phyloP scores from a whole-genome alignment of 2,888 invertebrate genomes.

The Acrobasis consociella region DNA sequence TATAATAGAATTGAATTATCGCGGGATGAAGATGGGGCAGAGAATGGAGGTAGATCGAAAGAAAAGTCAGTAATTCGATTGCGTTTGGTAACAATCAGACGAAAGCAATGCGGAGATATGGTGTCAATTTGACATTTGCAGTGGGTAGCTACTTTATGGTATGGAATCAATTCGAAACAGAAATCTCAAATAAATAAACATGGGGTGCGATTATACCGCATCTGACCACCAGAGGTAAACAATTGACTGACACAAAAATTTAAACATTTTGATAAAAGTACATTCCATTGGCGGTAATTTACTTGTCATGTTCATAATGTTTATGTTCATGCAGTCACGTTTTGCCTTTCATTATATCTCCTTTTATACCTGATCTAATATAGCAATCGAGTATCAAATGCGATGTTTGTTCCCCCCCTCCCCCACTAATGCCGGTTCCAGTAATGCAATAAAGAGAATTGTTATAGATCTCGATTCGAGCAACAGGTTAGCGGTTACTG shows the following conservation, averaged over 20 bases:
- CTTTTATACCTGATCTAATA: background rate
- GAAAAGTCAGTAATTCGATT: constrained; percentile 74
- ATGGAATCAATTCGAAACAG: too few species aligned
- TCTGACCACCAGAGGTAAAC: too few species aligned
- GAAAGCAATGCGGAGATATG: constrained; percentile 6
- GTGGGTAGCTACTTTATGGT: too few species aligned
- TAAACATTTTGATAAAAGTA: too few species aligned
- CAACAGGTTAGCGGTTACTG: constrained; percentile 51
- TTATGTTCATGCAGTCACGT: background rate
- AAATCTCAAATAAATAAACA: too few species aligned
- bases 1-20: constrained; percentile 81
- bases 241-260: too few species aligned
- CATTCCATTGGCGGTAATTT: too few species aligned
- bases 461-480: constrained; percentile 48
- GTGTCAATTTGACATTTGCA: background rate
- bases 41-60: constrained; percentile 46
- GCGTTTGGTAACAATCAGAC: constrained; percentile 72
- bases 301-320: too few species aligned
- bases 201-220: too few species aligned
- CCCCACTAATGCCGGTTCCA: constrained; percentile 29
- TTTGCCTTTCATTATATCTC: background rate
- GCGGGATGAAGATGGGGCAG: constrained; percentile 63
- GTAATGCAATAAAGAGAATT: constrained; percentile 55
- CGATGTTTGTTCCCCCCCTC: constrained; percentile 55
- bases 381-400: constrained; percentile 50